These are phyloP conservation scores for Drosophila watanabei DNA, from an alignment of 1,140 invertebrate species.

Conservation along the genomic window DNA sequence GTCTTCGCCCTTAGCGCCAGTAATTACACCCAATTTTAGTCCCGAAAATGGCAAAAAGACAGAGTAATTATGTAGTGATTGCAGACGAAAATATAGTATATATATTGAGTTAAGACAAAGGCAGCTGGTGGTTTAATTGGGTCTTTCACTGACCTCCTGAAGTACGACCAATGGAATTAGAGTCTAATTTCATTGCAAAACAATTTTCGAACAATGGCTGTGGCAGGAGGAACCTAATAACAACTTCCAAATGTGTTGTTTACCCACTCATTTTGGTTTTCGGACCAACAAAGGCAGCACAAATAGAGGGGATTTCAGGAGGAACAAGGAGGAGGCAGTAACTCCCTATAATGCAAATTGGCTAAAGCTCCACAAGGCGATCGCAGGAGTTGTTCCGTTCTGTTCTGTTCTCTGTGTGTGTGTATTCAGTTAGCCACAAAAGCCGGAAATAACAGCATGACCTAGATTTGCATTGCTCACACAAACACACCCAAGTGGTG, in stretches of 20 bases:
- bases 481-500: conserved; percentile 9
- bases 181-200: conserved; percentile 80
- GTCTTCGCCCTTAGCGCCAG: conserved; percentile 3
- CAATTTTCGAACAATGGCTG: conserved; percentile 62
- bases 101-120: neutral
- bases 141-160: conserved; percentile 17
- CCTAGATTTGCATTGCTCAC: conserved; percentile 63
- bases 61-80: conserved; percentile 17
- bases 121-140: conserved; percentile 17
- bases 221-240: conserved; percentile 48
- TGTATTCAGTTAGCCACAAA: conserved; percentile 63
- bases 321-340: neutral
- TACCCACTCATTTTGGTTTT: conserved; percentile 67
- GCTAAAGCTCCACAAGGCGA: conserved; percentile 63
- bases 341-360: conserved; percentile 65
- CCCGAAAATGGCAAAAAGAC: conserved; percentile 5
- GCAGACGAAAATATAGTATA: neutral
- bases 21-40: conserved; percentile 44
- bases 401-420: neutral
- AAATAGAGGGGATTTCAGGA: neutral
- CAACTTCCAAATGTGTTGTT: conserved; percentile 63
- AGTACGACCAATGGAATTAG: conserved; percentile 66
- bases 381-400: conserved; percentile 34
- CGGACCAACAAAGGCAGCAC: conserved; percentile 6
- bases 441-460: conserved; percentile 78